These are phyloP conservation scores for Nemoura dubitans DNA, from an alignment of 2,888 invertebrate genomes.

Conservation along the genomic window DNA sequence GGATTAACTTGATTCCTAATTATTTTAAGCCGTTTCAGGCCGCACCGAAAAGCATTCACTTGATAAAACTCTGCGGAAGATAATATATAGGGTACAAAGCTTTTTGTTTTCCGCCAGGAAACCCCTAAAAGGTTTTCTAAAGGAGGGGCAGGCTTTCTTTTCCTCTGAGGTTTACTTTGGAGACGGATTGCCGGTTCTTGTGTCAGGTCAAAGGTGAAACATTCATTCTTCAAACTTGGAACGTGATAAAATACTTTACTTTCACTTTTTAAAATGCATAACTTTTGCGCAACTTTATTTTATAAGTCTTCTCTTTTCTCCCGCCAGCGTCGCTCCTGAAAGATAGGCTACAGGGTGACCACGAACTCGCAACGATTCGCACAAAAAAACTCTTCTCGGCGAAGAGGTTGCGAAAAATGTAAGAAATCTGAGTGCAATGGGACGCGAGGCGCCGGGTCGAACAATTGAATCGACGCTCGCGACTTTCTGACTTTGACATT, in stretches of 20 bases:
- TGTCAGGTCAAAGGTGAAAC: constrained; percentile 34
- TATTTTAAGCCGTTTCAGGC: not conserved
- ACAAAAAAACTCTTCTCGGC: too few relatives aligned
- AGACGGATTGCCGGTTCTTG: constrained; percentile 22
- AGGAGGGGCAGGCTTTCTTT: too few relatives aligned
- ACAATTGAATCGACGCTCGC: too few relatives aligned
- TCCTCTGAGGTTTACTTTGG: not conserved
- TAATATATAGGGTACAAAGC: not conserved
- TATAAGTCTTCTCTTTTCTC: not conserved
- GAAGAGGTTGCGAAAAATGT: too few relatives aligned
- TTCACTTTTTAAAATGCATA: constrained; percentile 39
- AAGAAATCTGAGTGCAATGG: too few relatives aligned
- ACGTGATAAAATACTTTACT: constrained; percentile 41
- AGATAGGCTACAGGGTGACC: constrained; percentile 14
- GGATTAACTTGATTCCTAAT: not conserved
- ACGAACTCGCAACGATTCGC: not conserved
- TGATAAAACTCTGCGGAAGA: not conserved
- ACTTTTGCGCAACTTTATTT: constrained; percentile 20
- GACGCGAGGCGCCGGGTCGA: too few relatives aligned
- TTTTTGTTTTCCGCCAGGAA: too few relatives aligned
- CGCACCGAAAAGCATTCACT: not conserved
- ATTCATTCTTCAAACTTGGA: constrained; percentile 32
- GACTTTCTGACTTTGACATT: too few relatives aligned
- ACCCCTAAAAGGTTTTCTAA: too few relatives aligned
- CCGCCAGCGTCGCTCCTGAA: not conserved